phyloP scores from a whole-genome alignment of 2,113 vertebrate genomes.

The Argyrosomus japonicus region DNA sequence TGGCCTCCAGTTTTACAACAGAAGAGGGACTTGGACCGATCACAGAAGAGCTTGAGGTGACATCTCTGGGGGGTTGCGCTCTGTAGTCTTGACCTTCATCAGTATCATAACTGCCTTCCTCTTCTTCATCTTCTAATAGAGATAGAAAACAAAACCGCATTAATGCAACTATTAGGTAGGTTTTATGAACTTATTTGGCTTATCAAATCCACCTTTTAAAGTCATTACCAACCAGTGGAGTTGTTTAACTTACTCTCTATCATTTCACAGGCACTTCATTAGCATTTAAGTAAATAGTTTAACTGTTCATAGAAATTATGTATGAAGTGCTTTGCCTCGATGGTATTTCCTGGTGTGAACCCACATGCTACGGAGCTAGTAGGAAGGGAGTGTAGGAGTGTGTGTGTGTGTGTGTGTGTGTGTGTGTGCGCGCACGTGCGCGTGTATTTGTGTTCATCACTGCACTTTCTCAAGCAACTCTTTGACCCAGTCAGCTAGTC shows the following conservation, averaged over 20 bases:
- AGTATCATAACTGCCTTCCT: conserved; percentile 88
- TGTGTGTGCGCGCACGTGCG: not conserved
- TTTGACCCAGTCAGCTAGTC: conserved; percentile 58
- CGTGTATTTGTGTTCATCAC: conserved; percentile 31
- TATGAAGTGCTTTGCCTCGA: conserved; percentile 61
- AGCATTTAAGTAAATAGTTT: conserved; percentile 58
- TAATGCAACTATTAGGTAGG: not conserved
- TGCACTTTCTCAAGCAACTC: conserved; percentile 52
- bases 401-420: conserved; percentile 6
- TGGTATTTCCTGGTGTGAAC: conserved; percentile 69
- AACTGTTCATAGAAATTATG: conserved; percentile 58
- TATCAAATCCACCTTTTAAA: conserved; percentile 40
- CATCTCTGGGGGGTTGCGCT: conserved; percentile 76
- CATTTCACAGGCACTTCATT: conserved; percentile 66
- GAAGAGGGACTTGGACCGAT: conserved; percentile 93
- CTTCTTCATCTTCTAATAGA: conserved; percentile 83
- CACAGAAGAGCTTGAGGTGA: conserved; percentile 76
- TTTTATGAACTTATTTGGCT: conserved; percentile 11
- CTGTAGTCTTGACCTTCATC: conserved; percentile 86
- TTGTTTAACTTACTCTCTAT: conserved; percentile 33
- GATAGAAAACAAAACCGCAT: conserved; percentile 39
- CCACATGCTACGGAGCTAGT: conserved; percentile 46
- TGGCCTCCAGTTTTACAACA: conserved; percentile 96
- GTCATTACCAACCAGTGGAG: conserved; percentile 36
- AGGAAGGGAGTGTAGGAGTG: conserved; percentile 27